phyloP scores from a whole-genome alignment of 2,888 invertebrate genomes.

The Lydus trimaculatus region DNA sequence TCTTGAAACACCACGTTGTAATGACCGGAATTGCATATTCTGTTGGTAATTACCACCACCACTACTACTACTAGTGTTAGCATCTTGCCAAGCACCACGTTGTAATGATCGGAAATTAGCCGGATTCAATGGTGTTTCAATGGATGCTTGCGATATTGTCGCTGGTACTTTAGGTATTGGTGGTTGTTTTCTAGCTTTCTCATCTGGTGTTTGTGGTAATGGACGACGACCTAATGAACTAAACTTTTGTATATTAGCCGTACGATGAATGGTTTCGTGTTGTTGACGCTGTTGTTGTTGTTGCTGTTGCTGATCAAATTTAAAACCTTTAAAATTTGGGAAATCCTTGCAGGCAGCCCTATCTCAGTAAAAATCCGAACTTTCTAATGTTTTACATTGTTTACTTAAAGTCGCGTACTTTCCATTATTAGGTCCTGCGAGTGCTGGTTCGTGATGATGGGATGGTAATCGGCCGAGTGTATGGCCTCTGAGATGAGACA shows the following conservation, averaged over 20 bases:
- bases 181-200: slow-evolving; percentile 56
- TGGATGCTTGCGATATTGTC: slow-evolving; percentile 49
- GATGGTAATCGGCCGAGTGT: slow-evolving; percentile 73
- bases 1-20: slow-evolving; percentile 60
- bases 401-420: slow-evolving; percentile 96
- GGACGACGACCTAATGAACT: slow-evolving; percentile 59
- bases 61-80: too few species aligned
- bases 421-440: slow-evolving; percentile 76
- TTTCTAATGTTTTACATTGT: slow-evolving; percentile 94
- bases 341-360: slow-evolving; percentile 65
- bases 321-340: slow-evolving; percentile 62
- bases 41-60: slow-evolving; percentile 47
- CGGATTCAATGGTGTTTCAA: slow-evolving; percentile 60
- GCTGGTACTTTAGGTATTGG: slow-evolving; percentile 57
- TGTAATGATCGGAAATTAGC: slow-evolving; percentile 65
- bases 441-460: slow-evolving; percentile 66
- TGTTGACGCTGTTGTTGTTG: slow-evolving; percentile 52
- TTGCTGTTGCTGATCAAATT: slow-evolving; percentile 62
- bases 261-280: slow-evolving; percentile 46
- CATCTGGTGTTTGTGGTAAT: slow-evolving; percentile 59
- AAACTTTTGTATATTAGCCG: slow-evolving; percentile 61
- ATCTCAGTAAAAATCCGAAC: slow-evolving; percentile 95
- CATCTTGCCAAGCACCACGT: slow-evolving; percentile 59
- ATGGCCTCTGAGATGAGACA: slow-evolving; percentile 64
- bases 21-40: slow-evolving; percentile 57